Evolutionary conservation across 2,888 invertebrate genomes (phyloP).

Genomic region (Himalopsyche anomala): DNA sequence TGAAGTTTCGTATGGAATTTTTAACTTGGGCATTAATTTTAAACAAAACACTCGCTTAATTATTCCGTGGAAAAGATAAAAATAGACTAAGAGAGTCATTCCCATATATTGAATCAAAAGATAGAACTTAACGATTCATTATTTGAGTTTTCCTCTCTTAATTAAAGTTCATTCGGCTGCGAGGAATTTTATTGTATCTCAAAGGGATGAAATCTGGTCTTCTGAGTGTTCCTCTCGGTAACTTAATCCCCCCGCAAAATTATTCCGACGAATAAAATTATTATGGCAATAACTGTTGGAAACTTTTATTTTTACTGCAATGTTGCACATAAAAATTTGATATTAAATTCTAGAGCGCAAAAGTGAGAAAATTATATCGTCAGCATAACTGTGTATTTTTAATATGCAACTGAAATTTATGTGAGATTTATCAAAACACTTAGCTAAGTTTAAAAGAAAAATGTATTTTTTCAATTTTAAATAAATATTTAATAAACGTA

Average conservation of each 20-base stretch:
- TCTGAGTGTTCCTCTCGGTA: conserved; percentile 59
- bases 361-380: conserved; percentile 38
- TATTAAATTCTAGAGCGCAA: conserved; percentile 34
- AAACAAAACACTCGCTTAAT: background rate
- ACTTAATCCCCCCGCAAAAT: conserved; percentile 57
- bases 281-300: conserved; percentile 46
- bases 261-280: conserved; percentile 60
- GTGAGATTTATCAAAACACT: background rate
- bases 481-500: no score
- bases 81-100: background rate
- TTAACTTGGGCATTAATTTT: background rate
- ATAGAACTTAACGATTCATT: conserved; percentile 51
- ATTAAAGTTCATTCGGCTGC: conserved; percentile 62
- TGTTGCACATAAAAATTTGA: conserved; percentile 7
- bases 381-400: conserved; percentile 6
- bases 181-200: conserved; percentile 63
- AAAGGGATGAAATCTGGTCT: conserved; percentile 61
- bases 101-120: conserved; percentile 14
- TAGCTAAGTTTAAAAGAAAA: no score
- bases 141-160: conserved; percentile 58
- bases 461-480: no score
- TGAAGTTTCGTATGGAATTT: conserved; percentile 9
- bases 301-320: conserved; percentile 41
- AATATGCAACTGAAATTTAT: conserved; percentile 36
- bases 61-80: background rate